Conservation (phyloP, 1,140 invertebrate species). For the Pogonus chalceus region DNA sequence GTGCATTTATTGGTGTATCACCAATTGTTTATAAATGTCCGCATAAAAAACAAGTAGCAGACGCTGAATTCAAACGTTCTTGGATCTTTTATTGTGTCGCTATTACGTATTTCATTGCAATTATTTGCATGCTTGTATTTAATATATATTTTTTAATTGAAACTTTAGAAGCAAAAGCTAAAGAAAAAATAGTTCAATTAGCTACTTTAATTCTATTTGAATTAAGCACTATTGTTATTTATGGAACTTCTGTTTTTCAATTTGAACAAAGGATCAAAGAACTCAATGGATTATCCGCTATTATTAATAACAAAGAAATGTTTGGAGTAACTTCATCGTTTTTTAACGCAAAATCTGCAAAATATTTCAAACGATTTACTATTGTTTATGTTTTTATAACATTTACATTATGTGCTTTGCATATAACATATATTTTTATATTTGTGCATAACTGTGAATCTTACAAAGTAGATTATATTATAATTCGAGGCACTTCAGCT, state of each 20-base stretch:
- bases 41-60: background rate
- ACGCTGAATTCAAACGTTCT: no score
- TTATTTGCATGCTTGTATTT: background rate
- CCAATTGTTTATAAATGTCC: background rate
- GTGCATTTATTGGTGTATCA: background rate
- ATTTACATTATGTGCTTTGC: background rate
- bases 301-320: background rate
- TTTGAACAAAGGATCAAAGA: background rate
- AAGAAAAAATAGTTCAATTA: background rate
- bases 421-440: background rate
- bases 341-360: background rate
- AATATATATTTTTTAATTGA: background rate
- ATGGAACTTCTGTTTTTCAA: background rate
- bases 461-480: background rate
- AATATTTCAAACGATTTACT: background rate
- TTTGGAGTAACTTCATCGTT: background rate
- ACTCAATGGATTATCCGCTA: background rate
- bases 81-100: no score
- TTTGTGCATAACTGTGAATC: background rate
- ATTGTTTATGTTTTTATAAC: background rate
- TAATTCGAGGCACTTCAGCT: background rate
- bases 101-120: background rate
- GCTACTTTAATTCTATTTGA: background rate
- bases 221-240: background rate
- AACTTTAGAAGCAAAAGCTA: background rate